Percentiles rank a stretch among this genome's conserved stretches.
phyloP scores from a whole-genome alignment of 2,888 invertebrate species.

The Euzetes globulus region DNA sequence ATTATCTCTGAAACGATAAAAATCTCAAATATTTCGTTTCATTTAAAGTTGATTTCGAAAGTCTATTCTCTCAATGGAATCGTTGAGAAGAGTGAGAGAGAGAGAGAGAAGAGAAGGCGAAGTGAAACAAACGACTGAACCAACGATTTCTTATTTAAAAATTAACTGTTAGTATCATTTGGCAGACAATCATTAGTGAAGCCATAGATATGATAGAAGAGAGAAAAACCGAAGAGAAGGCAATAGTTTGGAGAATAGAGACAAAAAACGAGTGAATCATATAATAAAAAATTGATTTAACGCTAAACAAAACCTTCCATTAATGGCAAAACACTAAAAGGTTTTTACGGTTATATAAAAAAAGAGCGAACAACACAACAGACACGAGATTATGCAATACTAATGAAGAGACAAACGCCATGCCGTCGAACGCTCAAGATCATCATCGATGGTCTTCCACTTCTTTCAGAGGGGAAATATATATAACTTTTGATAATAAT shows the following conservation, averaged over 20 bases:
- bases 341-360: constrained; percentile 23
- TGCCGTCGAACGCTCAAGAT: background rate
- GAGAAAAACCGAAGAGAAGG: background rate
- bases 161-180: constrained; percentile 14
- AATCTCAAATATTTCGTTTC: background rate
- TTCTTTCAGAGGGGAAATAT: background rate
- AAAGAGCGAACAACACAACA: background rate
- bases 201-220: background rate
- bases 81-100: too few species aligned
- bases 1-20: background rate
- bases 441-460: background rate
- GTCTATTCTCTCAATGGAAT: background rate
- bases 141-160: constrained; percentile 11
- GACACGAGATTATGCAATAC: constrained; percentile 26
- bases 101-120: too few species aligned
- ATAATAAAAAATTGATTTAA: constrained; percentile 30
- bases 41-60: background rate
- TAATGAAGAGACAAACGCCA: constrained; percentile 12
- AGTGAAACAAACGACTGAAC: background rate
- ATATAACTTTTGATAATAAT: background rate
- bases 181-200: constrained; percentile 15
- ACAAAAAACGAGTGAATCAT: constrained; percentile 14
- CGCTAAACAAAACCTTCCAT: constrained; percentile 26
- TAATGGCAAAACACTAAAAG: constrained; percentile 29
- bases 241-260: background rate